Base-by-base conservation (phyloP, 2,888 invertebrate species). In the Tethea ocularis region DNA sequence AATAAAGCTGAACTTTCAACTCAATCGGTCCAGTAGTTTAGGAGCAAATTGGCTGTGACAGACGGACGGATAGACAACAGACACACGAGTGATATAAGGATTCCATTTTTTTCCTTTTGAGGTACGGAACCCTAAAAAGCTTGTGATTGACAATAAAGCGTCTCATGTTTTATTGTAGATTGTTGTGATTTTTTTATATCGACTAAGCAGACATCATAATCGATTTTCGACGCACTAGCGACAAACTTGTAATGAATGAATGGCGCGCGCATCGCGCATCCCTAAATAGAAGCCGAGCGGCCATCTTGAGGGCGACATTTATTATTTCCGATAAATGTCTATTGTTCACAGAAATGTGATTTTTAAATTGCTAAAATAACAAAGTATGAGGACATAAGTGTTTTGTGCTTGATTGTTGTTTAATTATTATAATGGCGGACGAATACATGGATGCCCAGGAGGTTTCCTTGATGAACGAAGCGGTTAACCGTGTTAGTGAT, bases 401-500 rank as follows among this genome's bases (percentile, higher is more conserved):
- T 71, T 75, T 70, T 22, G 75, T 78, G 65, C 60, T 67, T 59
- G 65, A 66, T 51, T 66, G 71, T 72, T 33, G 33, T 74, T 66
- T 67, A 73, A 68, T 67, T 66, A 57, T 66, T 71, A 81, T 59
- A 67, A 91, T 91, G 91, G 91, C 89, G 66, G 91, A 91, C 53
- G 90, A 90, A 69, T 91, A 89, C 71, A 86, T 88, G 80, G 91
- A 91, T 62, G 63, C 83, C 57, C 90, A 88, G 69, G 91, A 91
- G 8, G 20, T 46, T 71, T 68, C 80, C 38, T 69, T 68, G 59
- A 75, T 82, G 67, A 80, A 66, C 62, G 90, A 89, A 57, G 74
- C 67, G 51, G 64, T 69, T n/a, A 81, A 70, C 68, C 78, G 79
- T 15, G 69, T 61, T 41, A 60, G 61, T 52, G 74, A 75, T 33